These are phyloP conservation scores for Agonopterix arenella DNA, from an alignment of 2,888 invertebrate genomes.

Conservation along the genomic window DNA sequence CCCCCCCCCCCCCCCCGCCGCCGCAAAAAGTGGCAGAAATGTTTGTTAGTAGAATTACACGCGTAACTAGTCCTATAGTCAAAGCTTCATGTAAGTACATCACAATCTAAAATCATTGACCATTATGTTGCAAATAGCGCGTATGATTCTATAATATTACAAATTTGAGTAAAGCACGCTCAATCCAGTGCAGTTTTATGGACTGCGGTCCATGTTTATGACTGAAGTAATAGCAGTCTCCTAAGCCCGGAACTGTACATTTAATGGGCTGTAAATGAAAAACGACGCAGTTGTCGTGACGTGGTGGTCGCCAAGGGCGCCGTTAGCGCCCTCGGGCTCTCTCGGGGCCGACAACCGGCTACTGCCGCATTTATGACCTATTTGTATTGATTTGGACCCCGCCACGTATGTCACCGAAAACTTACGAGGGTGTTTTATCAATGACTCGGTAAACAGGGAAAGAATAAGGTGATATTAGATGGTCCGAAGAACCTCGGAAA, in stretches of 20 bases:
- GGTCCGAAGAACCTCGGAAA: too few relatives aligned
- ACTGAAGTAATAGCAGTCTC: constrained; percentile 40
- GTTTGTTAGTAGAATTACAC: too few relatives aligned
- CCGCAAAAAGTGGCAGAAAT: too few relatives aligned
- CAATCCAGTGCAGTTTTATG: constrained; percentile 16
- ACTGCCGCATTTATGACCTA: constrained; percentile 33
- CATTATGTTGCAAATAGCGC: too few relatives aligned
- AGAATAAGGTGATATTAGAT: too few relatives aligned
- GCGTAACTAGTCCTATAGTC: too few relatives aligned
- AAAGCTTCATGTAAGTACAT: too few relatives aligned
- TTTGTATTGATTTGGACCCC: constrained; percentile 22
- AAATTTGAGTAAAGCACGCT: too few relatives aligned
- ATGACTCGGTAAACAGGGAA: too few relatives aligned
- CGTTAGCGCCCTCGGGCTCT: constrained; percentile 14
- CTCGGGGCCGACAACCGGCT: constrained; percentile 15
- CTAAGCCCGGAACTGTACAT: constrained; percentile 37
- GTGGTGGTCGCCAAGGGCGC: constrained; percentile 24
- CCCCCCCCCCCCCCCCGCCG: too few relatives aligned
- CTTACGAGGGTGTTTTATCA: background rate
- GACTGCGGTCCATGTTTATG: constrained; percentile 41
- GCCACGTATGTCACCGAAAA: constrained; percentile 2
- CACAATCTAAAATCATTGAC: too few relatives aligned
- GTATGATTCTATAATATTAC: too few relatives aligned
- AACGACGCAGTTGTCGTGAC: constrained; percentile 41
- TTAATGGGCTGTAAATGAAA: constrained; percentile 62